Conservation (phyloP, 2,888 invertebrate genomes). For the Bimastos eiseni region DNA sequence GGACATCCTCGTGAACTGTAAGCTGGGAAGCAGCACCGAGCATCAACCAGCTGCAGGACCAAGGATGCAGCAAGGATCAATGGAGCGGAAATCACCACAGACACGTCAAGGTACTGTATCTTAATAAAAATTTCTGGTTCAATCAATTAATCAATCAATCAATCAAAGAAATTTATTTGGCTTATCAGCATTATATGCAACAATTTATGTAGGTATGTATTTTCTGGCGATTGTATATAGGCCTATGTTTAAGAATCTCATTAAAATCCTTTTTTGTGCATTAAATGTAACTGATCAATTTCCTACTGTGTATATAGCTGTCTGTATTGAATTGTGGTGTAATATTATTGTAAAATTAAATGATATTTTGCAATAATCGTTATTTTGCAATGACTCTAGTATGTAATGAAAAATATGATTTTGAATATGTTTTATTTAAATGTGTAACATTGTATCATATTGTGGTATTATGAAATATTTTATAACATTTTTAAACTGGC, state of each 20-base stretch:
- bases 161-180: too few species aligned
- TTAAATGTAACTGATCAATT: not conserved
- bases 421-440: not conserved
- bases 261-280: not conserved
- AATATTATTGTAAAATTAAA: too few species aligned
- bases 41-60: not conserved
- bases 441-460: not conserved
- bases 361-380: not conserved
- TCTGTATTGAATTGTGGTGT: not conserved
- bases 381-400: too few species aligned
- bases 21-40: constrained; percentile 25
- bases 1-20: constrained; percentile 35
- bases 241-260: not conserved
- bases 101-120: not conserved
- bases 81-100: not conserved
- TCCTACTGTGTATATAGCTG: too few species aligned
- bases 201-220: too few species aligned
- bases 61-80: not conserved
- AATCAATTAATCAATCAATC: too few species aligned
- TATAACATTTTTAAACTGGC: not conserved
- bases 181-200: too few species aligned
- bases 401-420: not conserved
- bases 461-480: not conserved
- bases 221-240: not conserved
- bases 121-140: not conserved